Evolutionary conservation across 1,140 invertebrate genomes (phyloP), one percentile per base, ranked within the genome.

Genomic region (Diorhabda sublineata): DNA sequence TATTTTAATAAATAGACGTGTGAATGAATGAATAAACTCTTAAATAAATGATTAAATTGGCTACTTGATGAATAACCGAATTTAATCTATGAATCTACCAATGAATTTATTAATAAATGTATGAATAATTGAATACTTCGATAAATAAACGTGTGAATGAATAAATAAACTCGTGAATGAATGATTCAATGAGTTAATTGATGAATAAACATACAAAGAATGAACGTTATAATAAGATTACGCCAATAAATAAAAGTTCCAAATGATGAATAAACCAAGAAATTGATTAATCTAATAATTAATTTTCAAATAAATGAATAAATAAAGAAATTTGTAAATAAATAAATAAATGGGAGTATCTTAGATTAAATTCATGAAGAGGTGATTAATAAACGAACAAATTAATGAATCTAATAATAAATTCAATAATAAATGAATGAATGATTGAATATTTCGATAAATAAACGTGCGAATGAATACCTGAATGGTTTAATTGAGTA

Each of bases 401-500:
- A 56, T 56, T 56, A 56, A 7, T 56, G 52, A n/a, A 56, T 56
- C 6, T 56, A 56, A 7, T 56, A 56, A 56, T 56, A 56, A 56
- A 2, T n/a, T 6, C n/a, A 56, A 2, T 56, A 7, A 56, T 8
- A 9, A 61, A 61, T 61, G 59, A 61, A 61, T 61, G 6, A 61
- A 7, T 61, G 59, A 61, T 8, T 41, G 59, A 61, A 61, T 61
- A 6, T 8, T 8, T 61, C 6, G 26, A 61, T 61, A 2, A 61
- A 61, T 61, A 7, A 61, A 61, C 26, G 59, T 8, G 26, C 42
- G 26, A 61, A 61, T 61, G 59, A 61, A 41, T 61, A 7, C 2
- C 1, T 61, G 59, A 61, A 61, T 61, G 59, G 42, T 8, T 9
- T 1, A 41, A 61, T 61, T 6, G 26, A 61, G 2, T 2, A 9